Conservation (phyloP, 1,140 invertebrate genomes). For the Drosophila prosaltans region DNA sequence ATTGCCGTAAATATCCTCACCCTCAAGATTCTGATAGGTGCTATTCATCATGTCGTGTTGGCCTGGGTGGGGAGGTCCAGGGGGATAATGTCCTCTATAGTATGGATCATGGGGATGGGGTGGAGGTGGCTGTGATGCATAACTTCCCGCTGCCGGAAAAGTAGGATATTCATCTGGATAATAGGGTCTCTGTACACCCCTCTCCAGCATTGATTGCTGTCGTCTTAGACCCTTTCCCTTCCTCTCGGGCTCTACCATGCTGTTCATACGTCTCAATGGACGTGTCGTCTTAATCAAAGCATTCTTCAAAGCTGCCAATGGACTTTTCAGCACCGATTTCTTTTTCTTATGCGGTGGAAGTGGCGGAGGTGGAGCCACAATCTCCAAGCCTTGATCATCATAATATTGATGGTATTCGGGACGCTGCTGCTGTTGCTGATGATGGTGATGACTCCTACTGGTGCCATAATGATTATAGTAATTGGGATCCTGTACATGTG, state of each 20-base stretch:
- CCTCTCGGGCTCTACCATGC: constrained; percentile 78
- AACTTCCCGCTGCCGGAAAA: constrained; percentile 69
- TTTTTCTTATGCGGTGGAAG: constrained; percentile 76
- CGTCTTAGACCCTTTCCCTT: constrained; percentile 72
- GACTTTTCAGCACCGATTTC: constrained; percentile 79
- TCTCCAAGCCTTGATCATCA: constrained; percentile 61
- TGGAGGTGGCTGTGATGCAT: constrained; percentile 36
- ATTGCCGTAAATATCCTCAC: constrained; percentile 80
- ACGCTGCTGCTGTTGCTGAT: constrained; percentile 17
- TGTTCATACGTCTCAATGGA: constrained; percentile 77
- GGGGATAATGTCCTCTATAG: constrained; percentile 54
- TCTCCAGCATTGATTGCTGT: constrained; percentile 82
- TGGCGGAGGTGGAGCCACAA: constrained; percentile 54
- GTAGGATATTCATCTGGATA: constrained; percentile 80
- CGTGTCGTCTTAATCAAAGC: constrained; percentile 76
- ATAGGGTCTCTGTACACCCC: constrained; percentile 71
- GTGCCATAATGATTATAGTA: constrained; percentile 68
- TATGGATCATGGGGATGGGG: constrained; percentile 56
- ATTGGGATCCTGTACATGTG: constrained; percentile 63
- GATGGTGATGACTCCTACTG: constrained; percentile 30
- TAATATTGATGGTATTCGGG: constrained; percentile 65
- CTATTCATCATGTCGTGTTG: constrained; percentile 76
- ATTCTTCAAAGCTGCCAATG: constrained; percentile 76
- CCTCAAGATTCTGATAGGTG: constrained; percentile 80
- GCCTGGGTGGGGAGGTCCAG: constrained; percentile 5